phyloP scores from a whole-genome alignment of 2,113 vertebrate species.

The Etheostoma spectabile region DNA sequence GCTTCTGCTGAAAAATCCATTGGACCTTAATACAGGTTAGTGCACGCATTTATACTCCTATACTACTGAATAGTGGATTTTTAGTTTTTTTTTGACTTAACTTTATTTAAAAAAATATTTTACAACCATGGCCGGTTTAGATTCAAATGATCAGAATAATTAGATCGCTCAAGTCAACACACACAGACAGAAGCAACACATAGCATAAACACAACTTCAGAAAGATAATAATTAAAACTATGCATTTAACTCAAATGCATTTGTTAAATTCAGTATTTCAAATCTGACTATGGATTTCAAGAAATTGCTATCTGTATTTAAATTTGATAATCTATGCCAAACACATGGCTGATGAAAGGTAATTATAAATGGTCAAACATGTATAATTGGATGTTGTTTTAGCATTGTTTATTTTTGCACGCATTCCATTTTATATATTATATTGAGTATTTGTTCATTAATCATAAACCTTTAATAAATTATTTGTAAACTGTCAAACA shows the following conservation, averaged over 20 bases:
- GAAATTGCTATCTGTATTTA: neutral
- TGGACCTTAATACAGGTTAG: conserved; percentile 39
- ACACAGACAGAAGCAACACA: neutral
- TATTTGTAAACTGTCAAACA: too few relatives aligned
- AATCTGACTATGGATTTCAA: neutral
- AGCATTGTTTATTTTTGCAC: too few relatives aligned
- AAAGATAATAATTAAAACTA: neutral
- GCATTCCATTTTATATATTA: too few relatives aligned
- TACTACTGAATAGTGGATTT: neutral
- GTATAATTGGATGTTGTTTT: too few relatives aligned
- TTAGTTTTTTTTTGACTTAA: neutral
- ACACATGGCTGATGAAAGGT: neutral
- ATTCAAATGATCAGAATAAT: neutral
- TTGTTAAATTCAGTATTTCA: neutral
- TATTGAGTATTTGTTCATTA: too few relatives aligned
- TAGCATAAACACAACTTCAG: neutral
- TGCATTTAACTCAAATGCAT: neutral
- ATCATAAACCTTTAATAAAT: too few relatives aligned
- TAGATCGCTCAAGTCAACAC: neutral
- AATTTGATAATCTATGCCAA: neutral
- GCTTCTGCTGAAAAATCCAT: neutral
- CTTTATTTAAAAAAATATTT: neutral
- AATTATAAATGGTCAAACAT: neutral
- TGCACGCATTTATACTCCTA: neutral
- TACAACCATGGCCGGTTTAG: neutral